Evolutionary conservation across 2,888 invertebrate species (phyloP).

Genomic region (Tenthredo scrophulariae): DNA sequence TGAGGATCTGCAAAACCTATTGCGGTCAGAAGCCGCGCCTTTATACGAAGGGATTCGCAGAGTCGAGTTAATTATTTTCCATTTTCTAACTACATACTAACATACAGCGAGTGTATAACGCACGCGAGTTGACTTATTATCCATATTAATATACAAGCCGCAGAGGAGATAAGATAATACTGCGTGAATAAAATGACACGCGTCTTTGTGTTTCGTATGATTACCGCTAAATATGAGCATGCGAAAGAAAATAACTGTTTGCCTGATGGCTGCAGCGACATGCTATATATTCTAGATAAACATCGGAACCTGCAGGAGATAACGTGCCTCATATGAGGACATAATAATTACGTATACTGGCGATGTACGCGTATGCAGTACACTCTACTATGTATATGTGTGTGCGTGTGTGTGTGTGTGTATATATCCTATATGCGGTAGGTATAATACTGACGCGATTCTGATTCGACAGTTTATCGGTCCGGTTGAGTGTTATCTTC

Average conservation of each 20-base stretch:
- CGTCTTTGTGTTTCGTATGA: neutral
- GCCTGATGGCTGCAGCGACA: neutral
- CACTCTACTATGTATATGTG: no score
- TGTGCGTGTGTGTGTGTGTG: no score
- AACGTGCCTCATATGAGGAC: neutral
- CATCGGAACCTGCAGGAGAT: neutral
- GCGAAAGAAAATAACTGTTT: neutral
- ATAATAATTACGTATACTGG: neutral
- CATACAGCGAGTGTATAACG: no score
- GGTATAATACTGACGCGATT: neutral
- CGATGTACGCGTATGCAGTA: neutral
- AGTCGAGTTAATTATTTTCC: neutral
- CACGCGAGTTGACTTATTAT: no score
- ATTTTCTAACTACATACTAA: neutral
- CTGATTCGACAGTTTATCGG: neutral
- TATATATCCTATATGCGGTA: no score
- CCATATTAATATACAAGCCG: no score
- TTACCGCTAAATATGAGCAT: neutral
- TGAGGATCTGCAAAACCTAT: neutral
- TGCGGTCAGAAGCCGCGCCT: neutral
- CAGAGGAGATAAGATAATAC: no score
- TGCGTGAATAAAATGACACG: no score
- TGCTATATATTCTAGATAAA: neutral
- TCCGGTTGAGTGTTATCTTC: constrained; percentile 1
- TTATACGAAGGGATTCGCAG: neutral